These are phyloP conservation scores for Apteryx mantelli DNA, from an alignment of 2,113 vertebrate genomes.

Conservation along the genomic window DNA sequence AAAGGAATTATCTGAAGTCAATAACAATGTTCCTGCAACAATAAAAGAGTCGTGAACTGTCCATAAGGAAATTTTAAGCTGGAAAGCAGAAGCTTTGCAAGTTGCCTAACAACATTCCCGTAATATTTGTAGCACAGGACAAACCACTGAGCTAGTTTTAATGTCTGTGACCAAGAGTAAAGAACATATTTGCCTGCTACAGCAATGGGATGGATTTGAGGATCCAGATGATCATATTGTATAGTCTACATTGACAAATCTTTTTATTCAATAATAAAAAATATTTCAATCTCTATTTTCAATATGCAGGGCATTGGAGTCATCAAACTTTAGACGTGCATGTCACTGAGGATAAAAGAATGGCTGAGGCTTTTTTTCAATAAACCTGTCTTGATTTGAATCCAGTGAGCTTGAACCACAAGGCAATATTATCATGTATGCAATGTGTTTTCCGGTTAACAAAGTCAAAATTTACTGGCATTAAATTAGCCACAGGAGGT, in stretches of 20 bases:
- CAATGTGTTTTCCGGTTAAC: neutral
- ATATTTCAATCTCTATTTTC: neutral
- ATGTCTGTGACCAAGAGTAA: neutral
- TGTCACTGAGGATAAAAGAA: neutral
- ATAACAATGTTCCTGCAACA: neutral
- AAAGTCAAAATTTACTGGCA: neutral
- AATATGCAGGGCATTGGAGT: neutral
- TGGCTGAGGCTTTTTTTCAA: neutral
- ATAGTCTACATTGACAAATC: neutral
- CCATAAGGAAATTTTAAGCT: neutral
- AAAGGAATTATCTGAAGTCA: neutral
- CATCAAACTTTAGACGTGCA: neutral
- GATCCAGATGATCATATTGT: neutral
- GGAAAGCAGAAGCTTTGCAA: neutral
- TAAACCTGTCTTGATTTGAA: neutral
- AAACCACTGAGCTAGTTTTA: neutral
- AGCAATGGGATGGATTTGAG: neutral
- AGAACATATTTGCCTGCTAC: neutral
- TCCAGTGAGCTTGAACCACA: constrained; percentile 16
- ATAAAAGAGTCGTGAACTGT: neutral
- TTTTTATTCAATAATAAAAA: constrained; percentile 29
- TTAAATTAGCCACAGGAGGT: constrained; percentile 7
- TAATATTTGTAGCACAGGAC: neutral
- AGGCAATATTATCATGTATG: neutral
- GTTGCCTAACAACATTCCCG: neutral